Evolutionary conservation across 2,797 vertebrate species (phyloP).

Genomic region (Chanos chanos): DNA sequence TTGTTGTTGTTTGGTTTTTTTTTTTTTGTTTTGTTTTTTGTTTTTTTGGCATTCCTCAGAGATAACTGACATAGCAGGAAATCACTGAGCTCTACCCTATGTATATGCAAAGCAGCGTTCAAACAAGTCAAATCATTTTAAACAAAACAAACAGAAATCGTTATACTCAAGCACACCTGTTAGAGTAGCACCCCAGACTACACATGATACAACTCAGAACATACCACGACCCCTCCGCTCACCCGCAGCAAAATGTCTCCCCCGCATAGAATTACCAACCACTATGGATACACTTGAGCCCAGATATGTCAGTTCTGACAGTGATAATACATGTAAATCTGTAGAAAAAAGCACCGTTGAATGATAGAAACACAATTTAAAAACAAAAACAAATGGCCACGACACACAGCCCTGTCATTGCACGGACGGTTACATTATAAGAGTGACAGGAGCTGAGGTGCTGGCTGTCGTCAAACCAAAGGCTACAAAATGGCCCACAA

Average conservation of each 20-base stretch:
- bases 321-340: conserved; percentile 48
- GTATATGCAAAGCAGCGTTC: too few species aligned
- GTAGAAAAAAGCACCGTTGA: conserved; percentile 59
- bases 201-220: conserved; percentile 16
- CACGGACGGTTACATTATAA: conserved; percentile 28
- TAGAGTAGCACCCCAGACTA: conserved; percentile 16
- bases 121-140: too few species aligned
- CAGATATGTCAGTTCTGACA: conserved; percentile 46
- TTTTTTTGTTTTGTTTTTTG: conserved; percentile 14
- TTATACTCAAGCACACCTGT: conserved; percentile 20
- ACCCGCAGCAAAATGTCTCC: conserved; percentile 31
- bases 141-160: conserved; percentile 7
- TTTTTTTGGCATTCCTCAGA: conserved; percentile 6
- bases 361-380: conserved; percentile 52
- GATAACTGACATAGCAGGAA: conserved; percentile 7
- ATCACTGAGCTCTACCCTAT: conserved; percentile 15
- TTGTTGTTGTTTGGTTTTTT: too few species aligned
- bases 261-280: conserved; percentile 28
- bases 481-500: conserved; percentile 51
- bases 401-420: conserved; percentile 42
- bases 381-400: conserved; percentile 42
- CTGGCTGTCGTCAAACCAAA: conserved; percentile 44
- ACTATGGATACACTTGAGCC: conserved; percentile 32
- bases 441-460: conserved; percentile 31
- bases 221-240: conserved; percentile 31